phyloP scores from a whole-genome alignment of 2,113 vertebrate species.

The Melanotaenia duboulayi region DNA sequence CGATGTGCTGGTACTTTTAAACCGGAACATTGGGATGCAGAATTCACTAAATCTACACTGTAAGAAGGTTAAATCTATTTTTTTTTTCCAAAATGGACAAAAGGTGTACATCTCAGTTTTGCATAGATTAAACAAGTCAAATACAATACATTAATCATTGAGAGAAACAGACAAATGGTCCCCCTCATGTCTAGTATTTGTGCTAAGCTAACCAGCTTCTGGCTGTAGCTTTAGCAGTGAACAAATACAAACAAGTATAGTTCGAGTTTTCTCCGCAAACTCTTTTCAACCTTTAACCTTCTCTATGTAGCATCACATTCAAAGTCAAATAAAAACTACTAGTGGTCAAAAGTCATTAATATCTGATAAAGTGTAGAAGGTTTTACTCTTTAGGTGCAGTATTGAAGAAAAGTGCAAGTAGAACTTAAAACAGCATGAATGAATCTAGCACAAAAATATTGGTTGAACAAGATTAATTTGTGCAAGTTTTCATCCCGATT shows the following conservation, averaged over 20 bases:
- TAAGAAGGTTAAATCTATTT: neutral
- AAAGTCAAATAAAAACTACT: constrained; percentile 42
- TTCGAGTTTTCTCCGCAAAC: neutral
- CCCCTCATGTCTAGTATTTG: neutral
- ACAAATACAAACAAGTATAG: neutral
- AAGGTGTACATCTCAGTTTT: neutral
- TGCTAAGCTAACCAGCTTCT: neutral
- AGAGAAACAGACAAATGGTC: neutral
- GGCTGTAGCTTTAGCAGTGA: neutral
- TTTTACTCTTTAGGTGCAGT: constrained; percentile 8
- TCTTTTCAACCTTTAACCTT: neutral
- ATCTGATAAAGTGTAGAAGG: neutral
- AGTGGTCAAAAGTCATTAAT: constrained; percentile 61
- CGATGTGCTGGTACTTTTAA: too few species aligned
- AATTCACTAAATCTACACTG: constrained; percentile 1
- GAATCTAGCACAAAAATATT: neutral
- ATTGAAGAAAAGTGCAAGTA: constrained; percentile 49
- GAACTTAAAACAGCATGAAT: constrained; percentile 21
- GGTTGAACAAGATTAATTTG: neutral
- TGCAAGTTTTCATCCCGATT: constrained; percentile 9
- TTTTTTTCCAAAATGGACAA: too few species aligned
- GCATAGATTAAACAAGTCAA: constrained; percentile 1
- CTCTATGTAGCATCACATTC: constrained; percentile 51
- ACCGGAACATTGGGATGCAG: too few species aligned
- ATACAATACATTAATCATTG: neutral